Evolutionary conservation across 2,888 invertebrate genomes (phyloP).

Genomic region (Leptopilina myrica): DNA sequence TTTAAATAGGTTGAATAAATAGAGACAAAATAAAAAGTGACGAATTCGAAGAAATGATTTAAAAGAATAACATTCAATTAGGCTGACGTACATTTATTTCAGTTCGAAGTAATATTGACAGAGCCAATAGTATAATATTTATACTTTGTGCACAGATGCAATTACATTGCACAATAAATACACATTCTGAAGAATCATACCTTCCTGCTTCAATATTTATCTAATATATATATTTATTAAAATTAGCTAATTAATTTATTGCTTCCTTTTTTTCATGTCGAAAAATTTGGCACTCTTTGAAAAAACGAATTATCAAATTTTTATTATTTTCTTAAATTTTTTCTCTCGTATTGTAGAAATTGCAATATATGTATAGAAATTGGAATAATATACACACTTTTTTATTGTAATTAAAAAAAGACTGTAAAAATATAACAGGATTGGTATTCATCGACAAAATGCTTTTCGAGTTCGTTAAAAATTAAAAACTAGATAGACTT

Average conservation of each 20-base stretch:
- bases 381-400: not conserved
- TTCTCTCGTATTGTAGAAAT: not conserved
- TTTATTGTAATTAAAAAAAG: not conserved
- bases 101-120: constrained; percentile 35
- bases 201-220: not conserved
- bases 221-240: not conserved
- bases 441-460: constrained; percentile 28
- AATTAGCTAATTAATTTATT: not conserved
- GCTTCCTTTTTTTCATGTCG: not conserved
- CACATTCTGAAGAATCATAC: constrained; percentile 34
- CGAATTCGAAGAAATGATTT: too few species aligned
- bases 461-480: constrained; percentile 18
- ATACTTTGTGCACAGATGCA: constrained; percentile 35
- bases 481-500: constrained; percentile 7
- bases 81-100: constrained; percentile 38
- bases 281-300: constrained; percentile 23
- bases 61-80: not conserved
- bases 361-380: not conserved
- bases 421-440: constrained; percentile 34
- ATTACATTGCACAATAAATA: constrained; percentile 20
- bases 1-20: too few species aligned
- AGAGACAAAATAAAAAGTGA: too few species aligned
- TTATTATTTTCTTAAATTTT: not conserved
- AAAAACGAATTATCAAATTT: constrained; percentile 1
- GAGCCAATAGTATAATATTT: constrained; percentile 20